Base-by-base conservation (phyloP, 1,140 invertebrate species). In the Acromyrmex heyeri region DNA sequence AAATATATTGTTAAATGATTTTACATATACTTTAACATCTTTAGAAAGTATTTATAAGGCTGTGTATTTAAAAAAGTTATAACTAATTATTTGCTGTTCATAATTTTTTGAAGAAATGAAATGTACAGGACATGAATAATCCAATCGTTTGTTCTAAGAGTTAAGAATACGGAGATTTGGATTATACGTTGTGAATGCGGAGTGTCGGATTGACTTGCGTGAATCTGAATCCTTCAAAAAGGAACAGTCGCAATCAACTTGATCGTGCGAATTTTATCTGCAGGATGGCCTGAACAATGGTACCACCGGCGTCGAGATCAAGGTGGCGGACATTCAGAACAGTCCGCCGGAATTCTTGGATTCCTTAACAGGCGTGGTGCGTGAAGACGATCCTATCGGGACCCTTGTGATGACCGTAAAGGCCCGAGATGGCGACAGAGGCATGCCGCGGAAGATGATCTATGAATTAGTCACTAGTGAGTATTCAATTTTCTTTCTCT, bases 341-440 rank as follows among this genome's bases (percentile, higher is more conserved):
- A 97, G 96, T 34, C 97, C 98, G 1, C 98, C 98, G 0, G 96
- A 97, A 55, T 99, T 99, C 95, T 96, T 97, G 38, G 97, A 98
- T 2, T 97, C 98, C 0, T 95, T 98, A 34, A 97, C 97, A 10
- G 97, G 97, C 0, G 96, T 98, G 44, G 96, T 99, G n/a, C 95
- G 96, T 30, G 98, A 99, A 94, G 97, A 98, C 92, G 97, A 97
- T 87, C 96, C 97, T 0, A 98, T 99, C 67, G 98, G 98, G n/a
- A 97, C 97, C 3, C 94, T 97, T 14, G 97, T 98, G 1, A 96
- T 98, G 94, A 97, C 96, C 1, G 95, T 98, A 3, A 96, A 97
- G 91, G 98, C 98, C 0, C 95, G 97, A 62, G 98, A 99, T 93
- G 98, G 98, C 0, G 98, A 99, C 91, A 95, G 97, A 62, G 97